phyloP scores from a whole-genome alignment of 2,113 vertebrate species.

The Brevimyrus niger region DNA sequence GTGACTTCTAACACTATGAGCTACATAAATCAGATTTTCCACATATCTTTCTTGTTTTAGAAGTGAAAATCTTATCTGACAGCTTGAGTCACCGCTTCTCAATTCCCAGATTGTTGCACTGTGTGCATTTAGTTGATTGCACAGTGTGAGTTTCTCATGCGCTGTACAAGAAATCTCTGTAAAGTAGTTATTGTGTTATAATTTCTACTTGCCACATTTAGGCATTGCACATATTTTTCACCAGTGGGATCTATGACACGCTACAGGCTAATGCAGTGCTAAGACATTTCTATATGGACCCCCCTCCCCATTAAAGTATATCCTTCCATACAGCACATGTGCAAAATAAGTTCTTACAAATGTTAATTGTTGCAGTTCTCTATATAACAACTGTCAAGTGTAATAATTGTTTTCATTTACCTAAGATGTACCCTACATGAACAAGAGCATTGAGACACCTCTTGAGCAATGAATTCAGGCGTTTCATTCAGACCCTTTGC shows the following conservation, averaged over 20 bases:
- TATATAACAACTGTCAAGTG: not conserved
- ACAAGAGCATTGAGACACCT: not conserved
- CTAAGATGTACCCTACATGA: not conserved
- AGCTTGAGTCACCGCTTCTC: not conserved
- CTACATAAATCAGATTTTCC: not conserved
- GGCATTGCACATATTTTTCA: not conserved
- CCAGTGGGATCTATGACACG: not conserved
- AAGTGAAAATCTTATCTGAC: not conserved
- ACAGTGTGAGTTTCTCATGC: not conserved
- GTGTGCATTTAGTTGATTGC: conserved; percentile 13
- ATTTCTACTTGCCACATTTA: not conserved
- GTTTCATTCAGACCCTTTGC: not conserved
- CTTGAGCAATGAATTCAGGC: not conserved
- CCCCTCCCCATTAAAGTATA: not conserved
- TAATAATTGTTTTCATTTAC: not conserved
- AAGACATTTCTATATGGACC: not conserved
- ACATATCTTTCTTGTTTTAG: not conserved
- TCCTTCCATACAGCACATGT: not conserved
- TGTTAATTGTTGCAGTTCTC: not conserved
- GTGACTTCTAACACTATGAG: not conserved
- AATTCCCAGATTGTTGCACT: not conserved
- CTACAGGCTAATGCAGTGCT: no score
- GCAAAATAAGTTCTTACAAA: not conserved
- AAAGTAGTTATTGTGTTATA: conserved; percentile 6
- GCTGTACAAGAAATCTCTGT: not conserved